Evolutionary conservation across 2,888 invertebrate genomes (phyloP).

Genomic region (Drosophila dives): DNA sequence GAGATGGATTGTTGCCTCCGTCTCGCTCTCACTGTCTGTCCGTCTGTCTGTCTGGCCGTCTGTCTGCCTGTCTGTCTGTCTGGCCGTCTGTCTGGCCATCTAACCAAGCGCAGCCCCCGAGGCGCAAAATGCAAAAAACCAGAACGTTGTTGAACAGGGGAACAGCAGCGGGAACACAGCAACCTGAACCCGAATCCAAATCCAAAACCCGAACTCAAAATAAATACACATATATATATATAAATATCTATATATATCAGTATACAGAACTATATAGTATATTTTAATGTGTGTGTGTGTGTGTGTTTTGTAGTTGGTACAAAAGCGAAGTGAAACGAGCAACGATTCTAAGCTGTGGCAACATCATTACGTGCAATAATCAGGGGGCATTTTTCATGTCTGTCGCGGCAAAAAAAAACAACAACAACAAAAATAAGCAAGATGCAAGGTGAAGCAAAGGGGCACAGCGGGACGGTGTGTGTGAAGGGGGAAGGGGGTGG

Average conservation of each 20-base stretch:
- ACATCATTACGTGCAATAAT: constrained; percentile 74
- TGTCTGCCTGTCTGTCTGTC: not conserved
- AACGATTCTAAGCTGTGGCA: constrained; percentile 74
- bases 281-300: not conserved
- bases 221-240: not conserved
- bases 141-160: constrained; percentile 72
- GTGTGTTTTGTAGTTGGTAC: constrained; percentile 29
- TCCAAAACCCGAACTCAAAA: constrained; percentile 45
- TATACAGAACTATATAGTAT: not conserved
- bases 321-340: constrained; percentile 49
- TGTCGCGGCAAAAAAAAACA: constrained; percentile 42
- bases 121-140: constrained; percentile 70
- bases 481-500: not conserved
- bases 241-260: not conserved
- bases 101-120: constrained; percentile 59
- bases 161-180: constrained; percentile 60
- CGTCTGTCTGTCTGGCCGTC: not conserved
- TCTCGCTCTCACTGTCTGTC: constrained; percentile 2
- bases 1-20: constrained; percentile 7
- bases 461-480: not conserved
- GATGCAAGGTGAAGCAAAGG: constrained; percentile 35
- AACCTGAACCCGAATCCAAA: constrained; percentile 50
- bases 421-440: constrained; percentile 1
- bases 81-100: constrained; percentile 20
- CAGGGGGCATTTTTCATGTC: constrained; percentile 55